Conservation (phyloP, 2,888 invertebrate genomes). For the Mesorhabditis sp. region DNA sequence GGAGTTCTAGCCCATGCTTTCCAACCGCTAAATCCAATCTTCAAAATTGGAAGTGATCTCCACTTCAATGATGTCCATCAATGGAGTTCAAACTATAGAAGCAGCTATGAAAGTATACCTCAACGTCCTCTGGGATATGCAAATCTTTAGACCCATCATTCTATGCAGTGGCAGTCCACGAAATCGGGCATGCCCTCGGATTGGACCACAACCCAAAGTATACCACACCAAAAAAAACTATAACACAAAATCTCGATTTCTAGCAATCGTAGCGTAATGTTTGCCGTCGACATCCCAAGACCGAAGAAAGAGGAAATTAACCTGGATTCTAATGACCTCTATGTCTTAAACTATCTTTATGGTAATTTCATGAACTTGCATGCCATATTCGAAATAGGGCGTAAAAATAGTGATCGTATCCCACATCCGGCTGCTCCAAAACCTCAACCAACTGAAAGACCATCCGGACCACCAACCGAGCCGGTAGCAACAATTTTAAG, state of each 20-base stretch:
- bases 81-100: not conserved
- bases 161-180: not conserved
- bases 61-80: constrained; percentile 1
- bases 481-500: too few species aligned
- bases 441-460: too few species aligned
- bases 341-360: not conserved
- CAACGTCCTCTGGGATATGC: not conserved
- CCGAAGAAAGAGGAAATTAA: not conserved
- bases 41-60: not conserved
- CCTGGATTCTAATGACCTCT: not conserved
- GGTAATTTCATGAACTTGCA: not conserved
- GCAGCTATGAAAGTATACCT: not conserved
- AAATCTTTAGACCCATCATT: not conserved
- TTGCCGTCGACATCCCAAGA: not conserved
- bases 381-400: not conserved
- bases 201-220: constrained; percentile 6
- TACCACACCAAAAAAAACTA: not conserved
- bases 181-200: constrained; percentile 3
- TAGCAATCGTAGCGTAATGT: not conserved
- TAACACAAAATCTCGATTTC: not conserved
- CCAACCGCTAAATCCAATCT: not conserved
- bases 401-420: not conserved
- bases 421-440: not conserved
- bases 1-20: not conserved
- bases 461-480: too few species aligned